phyloP scores from a whole-genome alignment of 64 coral and sea anemone genomes.

The Acropora yongei region DNA sequence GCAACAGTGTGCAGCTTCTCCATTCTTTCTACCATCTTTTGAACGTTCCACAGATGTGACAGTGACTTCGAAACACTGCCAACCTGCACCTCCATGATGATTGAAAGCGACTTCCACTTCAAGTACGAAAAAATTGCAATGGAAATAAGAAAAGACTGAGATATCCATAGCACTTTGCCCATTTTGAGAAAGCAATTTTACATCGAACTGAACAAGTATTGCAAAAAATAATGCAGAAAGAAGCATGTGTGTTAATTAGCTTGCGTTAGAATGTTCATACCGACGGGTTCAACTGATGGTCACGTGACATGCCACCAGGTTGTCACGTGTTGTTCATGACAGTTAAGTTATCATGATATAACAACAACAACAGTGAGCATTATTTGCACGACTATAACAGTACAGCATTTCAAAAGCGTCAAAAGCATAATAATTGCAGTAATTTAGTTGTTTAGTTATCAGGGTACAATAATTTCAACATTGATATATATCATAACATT shows the following conservation, averaged over 20 bases:
- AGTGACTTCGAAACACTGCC: not conserved
- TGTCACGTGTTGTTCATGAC: not conserved
- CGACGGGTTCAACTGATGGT: not conserved
- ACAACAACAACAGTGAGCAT: too few relatives aligned
- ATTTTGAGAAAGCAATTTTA: not conserved
- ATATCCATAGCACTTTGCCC: not conserved
- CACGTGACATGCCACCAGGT: not conserved
- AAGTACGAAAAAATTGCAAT: slow-evolving; percentile 5
- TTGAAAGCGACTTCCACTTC: not conserved
- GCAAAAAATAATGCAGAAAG: not conserved
- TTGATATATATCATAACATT: too few relatives aligned
- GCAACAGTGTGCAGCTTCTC: not conserved
- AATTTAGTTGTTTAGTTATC: too few relatives aligned
- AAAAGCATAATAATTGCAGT: too few relatives aligned
- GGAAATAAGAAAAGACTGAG: not conserved
- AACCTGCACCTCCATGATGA: not conserved
- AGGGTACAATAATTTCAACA: too few relatives aligned
- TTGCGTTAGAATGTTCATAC: not conserved
- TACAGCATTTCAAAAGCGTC: too few relatives aligned
- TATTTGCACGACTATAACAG: too few relatives aligned
- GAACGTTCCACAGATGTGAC: not conserved
- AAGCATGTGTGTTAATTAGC: not conserved
- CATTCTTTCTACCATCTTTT: not conserved
- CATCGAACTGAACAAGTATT: not conserved
- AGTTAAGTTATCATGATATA: too few relatives aligned